Base-by-base conservation (phyloP, 2,113 vertebrate genomes). In the Mormoops blainvillei region DNA sequence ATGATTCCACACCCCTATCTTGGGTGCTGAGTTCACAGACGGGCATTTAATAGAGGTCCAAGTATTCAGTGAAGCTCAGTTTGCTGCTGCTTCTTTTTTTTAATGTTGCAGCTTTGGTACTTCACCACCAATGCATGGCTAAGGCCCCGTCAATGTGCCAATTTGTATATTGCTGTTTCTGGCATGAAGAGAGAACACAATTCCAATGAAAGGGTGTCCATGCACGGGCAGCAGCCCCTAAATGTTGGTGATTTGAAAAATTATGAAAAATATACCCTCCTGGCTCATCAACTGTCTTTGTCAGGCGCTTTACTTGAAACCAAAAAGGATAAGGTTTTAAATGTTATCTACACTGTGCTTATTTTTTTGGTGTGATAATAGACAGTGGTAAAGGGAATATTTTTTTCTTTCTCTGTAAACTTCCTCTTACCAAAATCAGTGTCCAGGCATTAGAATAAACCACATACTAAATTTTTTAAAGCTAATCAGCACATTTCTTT, bases 341-440 rank as follows among this genome's bases (percentile, higher is more conserved):
- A 36, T 77, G 26, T 41, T 54, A 50, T 11, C 1, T 38, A 63
- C 8, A 36, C 3, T n/a, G n/a, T 24, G 9, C 33, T n/a, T 61
- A n/a, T 4, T 67, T 61, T 78, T 81, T 20, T 50, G 28, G 48
- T 84, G 26, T 24, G 3, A 73, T 7, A 12, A 78, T 4, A 52
- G 22, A 58, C 1, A 56, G 1, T 58, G 19, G 22, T 48, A 56
- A 38, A 54, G 19, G 20, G 76, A 94, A 68, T n/a, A 54, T 68
- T 70, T 71, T 54, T 52, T 67, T 83, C 48, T 41, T 74, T 84
- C 13, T 61, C 38, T 33, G 10, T 15, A 83, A 28, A 67, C 38
- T 52, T 82, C 28, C 50, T 92, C 78, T 96, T 54, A 68, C 68
- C 36, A 90, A 94, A 89, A 87, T 28, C 33, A 45, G 45, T 74